Percentiles rank a stretch among this genome's conserved stretches.
These are phyloP conservation scores for Cryptophagus acutangulus DNA, from an alignment of 2,888 invertebrate genomes.

Conservation along the genomic window DNA sequence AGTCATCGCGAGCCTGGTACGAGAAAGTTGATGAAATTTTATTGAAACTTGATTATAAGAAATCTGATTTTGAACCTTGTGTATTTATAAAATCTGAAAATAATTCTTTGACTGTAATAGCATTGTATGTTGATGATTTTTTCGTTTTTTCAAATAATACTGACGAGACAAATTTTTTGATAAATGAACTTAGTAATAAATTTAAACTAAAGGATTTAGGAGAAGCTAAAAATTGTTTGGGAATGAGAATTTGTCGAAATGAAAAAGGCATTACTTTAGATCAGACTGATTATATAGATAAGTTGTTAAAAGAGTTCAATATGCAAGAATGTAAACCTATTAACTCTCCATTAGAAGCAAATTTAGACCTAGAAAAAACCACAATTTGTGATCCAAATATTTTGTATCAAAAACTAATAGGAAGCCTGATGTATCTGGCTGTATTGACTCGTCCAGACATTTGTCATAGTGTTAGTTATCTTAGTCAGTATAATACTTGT, in stretches of 20 bases:
- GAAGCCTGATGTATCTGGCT: conserved; percentile 10
- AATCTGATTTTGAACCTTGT: conserved; percentile 18
- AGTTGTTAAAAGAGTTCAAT: not conserved
- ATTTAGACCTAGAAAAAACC: not conserved
- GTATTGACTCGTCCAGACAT: conserved; percentile 11
- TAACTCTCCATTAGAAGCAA: not conserved
- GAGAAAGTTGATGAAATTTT: conserved; percentile 15
- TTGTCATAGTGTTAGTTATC: conserved; percentile 9
- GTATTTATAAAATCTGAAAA: conserved; percentile 6
- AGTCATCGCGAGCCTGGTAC: conserved; percentile 10
- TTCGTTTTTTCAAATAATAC: conserved; percentile 6
- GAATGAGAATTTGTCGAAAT: not conserved
- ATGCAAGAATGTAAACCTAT: not conserved
- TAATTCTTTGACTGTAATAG: conserved; percentile 10
- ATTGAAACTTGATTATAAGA: conserved; percentile 17
- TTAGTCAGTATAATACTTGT: conserved; percentile 19
- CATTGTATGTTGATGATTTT: conserved; percentile 17
- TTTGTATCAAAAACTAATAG: conserved; percentile 11
- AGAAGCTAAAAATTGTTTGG: conserved; percentile 11
- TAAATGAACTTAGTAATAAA: conserved; percentile 4
- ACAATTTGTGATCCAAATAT: not conserved
- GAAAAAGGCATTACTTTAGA: not conserved
- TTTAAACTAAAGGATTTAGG: conserved; percentile 13
- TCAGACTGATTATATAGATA: not conserved
- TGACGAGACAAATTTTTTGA: not conserved